Conservation (phyloP, 1,140 invertebrate species). For the Metaphire vulgaris region DNA sequence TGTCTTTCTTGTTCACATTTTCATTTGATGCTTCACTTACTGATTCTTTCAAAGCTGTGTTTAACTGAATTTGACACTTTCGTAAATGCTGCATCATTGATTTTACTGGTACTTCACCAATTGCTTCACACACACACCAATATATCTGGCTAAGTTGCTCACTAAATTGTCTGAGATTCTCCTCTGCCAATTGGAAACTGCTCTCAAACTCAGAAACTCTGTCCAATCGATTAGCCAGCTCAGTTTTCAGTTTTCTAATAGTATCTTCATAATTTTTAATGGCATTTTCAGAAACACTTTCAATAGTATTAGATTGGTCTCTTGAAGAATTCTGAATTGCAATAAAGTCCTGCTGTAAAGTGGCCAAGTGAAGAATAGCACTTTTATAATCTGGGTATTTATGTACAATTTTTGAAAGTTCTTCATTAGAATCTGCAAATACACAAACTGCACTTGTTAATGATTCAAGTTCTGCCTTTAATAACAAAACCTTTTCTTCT, state of each 20-base stretch:
- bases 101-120: constrained; percentile 71
- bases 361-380: constrained; percentile 57
- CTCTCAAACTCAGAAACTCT: constrained; percentile 68
- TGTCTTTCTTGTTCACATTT: not conserved
- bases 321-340: not conserved
- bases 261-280: constrained; percentile 64
- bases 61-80: not conserved
- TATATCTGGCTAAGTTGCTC: constrained; percentile 81
- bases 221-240: constrained; percentile 66
- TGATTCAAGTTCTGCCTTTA: constrained; percentile 65
- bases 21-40: not conserved
- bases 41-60: not conserved
- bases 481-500: constrained; percentile 61
- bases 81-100: constrained; percentile 74
- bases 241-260: constrained; percentile 67
- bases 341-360: constrained; percentile 52
- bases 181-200: constrained; percentile 68
- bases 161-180: constrained; percentile 65
- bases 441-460: not conserved
- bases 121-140: constrained; percentile 60
- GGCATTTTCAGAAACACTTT: constrained; percentile 54
- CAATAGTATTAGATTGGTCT: not conserved
- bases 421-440: not conserved
- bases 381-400: constrained; percentile 6
- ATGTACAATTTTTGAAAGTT: constrained; percentile 4